Conservation (phyloP, 2,113 vertebrate species). For the Phoxinus phoxinus region DNA sequence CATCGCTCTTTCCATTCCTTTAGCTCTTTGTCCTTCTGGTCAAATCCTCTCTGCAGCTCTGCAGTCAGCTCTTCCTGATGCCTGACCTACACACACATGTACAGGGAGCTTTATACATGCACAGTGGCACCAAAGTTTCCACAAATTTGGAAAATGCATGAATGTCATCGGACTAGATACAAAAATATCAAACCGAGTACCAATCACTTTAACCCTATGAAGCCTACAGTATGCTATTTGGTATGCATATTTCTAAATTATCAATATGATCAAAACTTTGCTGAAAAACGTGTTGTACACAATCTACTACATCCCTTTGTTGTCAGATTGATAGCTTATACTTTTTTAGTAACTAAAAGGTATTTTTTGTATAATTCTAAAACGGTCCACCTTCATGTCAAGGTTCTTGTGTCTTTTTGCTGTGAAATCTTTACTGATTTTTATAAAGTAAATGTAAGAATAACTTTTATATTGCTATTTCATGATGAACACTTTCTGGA, state of each 20-base stretch:
- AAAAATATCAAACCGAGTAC: neutral
- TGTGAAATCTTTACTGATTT: neutral
- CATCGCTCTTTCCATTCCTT: slow-evolving; percentile 9
- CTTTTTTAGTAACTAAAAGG: too few relatives aligned
- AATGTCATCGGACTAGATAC: neutral
- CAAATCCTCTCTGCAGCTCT: slow-evolving; percentile 33
- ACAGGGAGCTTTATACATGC: neutral
- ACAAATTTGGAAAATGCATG: neutral
- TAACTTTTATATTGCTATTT: neutral
- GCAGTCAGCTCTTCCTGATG: neutral
- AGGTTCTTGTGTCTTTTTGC: neutral
- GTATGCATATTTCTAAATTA: neutral
- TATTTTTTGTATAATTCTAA: too few relatives aligned
- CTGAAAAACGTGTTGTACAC: too few relatives aligned
- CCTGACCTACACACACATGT: slow-evolving; percentile 18
- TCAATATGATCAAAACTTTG: neutral
- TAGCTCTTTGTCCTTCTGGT: slow-evolving; percentile 31
- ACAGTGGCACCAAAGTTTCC: neutral
- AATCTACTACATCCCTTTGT: too few relatives aligned
- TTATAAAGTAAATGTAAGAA: neutral
- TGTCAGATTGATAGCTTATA: too few relatives aligned
- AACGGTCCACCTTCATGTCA: neutral
- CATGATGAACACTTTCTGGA: neutral
- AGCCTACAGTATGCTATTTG: neutral
- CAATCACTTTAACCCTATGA: neutral